Conservation (phyloP, 2,797 vertebrate species). For the Euphonia xanthogaster region DNA sequence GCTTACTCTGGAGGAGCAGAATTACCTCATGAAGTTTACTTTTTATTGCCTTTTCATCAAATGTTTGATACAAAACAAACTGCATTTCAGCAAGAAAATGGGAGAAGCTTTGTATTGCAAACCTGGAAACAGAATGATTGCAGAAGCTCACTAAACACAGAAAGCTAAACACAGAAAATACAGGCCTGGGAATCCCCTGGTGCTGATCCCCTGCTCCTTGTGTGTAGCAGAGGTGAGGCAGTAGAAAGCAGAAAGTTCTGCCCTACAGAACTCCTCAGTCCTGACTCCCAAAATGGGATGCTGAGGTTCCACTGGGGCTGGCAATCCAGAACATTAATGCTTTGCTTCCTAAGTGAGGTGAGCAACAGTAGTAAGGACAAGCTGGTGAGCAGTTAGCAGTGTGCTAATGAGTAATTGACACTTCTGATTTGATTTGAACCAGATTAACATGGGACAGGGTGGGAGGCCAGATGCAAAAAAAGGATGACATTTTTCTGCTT, state of each 20-base stretch:
- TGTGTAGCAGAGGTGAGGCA: not conserved
- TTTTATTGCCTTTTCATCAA: not conserved
- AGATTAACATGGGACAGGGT: not conserved
- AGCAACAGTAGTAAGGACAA: not conserved
- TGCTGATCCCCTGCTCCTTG: not conserved
- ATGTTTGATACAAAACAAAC: not conserved
- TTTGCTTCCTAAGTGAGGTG: rapidly evolving
- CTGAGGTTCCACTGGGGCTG: not conserved
- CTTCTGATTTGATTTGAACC: not conserved
- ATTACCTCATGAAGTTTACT: not conserved
- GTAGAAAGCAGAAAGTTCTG: not conserved
- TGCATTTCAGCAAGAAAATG: not conserved
- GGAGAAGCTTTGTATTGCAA: not conserved
- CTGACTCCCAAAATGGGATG: not conserved
- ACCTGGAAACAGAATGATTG: not conserved
- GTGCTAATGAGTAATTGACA: not conserved
- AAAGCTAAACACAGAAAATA: not conserved
- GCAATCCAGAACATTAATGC: not conserved
- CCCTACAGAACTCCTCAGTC: not conserved
- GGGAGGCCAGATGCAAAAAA: not conserved
- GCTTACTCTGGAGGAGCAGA: not conserved
- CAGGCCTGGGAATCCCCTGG: not conserved
- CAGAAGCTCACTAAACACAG: not conserved
- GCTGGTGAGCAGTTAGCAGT: not conserved
- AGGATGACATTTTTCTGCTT: not conserved